These are phyloP conservation scores for Enteromius fasciolatus DNA, from an alignment of 2,797 vertebrate genomes.

Conservation along the genomic window DNA sequence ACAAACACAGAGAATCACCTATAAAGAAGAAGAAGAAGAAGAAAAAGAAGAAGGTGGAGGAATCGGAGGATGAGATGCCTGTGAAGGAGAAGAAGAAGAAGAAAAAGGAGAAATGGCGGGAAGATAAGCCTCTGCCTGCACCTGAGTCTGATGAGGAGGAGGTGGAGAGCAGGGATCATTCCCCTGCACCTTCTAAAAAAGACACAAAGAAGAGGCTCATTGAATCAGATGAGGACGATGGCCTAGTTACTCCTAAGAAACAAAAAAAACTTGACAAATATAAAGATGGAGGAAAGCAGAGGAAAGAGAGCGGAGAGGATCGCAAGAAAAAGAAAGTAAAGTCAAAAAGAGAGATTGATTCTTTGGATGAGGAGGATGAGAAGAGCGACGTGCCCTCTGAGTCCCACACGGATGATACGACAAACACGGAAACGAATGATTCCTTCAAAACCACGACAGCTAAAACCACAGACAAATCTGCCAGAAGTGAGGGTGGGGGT, in stretches of 20 bases:
- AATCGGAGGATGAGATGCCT: constrained; percentile 59
- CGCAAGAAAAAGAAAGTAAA: constrained; percentile 83
- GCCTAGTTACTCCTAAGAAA: constrained; percentile 81
- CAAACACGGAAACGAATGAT: constrained; percentile 43
- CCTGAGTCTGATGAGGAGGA: constrained; percentile 84
- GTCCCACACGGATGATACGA: constrained; percentile 63
- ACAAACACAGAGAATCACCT: constrained; percentile 70
- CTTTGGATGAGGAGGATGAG: constrained; percentile 70
- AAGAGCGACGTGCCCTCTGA: constrained; percentile 73
- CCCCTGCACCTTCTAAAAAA: constrained; percentile 56
- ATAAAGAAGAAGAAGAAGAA: constrained; percentile 88
- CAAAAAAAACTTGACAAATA: constrained; percentile 84
- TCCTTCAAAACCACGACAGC: constrained; percentile 36
- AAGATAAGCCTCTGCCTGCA: constrained; percentile 83
- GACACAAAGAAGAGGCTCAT: constrained; percentile 83
- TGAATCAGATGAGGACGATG: constrained; percentile 80
- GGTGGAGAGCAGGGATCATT: constrained; percentile 51
- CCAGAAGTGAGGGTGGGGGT: constrained; percentile 43
- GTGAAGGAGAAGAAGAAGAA: constrained; percentile 83
- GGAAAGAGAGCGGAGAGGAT: constrained; percentile 77
- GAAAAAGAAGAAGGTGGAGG: constrained; percentile 74
- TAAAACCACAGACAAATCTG: constrained; percentile 63
- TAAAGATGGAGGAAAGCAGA: constrained; percentile 75
- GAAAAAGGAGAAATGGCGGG: constrained; percentile 79
- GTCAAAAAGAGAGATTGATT: constrained; percentile 67